Conservation (phyloP, 1,140 invertebrate species). For the Semibalanus balanoides region DNA sequence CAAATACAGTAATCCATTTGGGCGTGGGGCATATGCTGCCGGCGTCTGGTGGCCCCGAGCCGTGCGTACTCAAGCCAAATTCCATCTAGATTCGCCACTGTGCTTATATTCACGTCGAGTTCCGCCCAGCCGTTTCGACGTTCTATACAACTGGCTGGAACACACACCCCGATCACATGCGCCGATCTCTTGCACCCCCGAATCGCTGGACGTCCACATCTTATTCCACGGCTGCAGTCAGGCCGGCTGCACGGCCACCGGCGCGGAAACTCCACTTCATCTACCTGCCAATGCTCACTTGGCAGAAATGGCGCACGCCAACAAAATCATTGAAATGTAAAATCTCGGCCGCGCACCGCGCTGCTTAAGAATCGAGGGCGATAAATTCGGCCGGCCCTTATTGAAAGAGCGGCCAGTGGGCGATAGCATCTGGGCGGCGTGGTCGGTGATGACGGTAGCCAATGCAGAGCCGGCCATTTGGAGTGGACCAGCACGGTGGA, state of each 20-base stretch:
- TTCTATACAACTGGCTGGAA: too few relatives aligned
- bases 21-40: not conserved
- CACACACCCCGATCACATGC: too few relatives aligned
- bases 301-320: not conserved
- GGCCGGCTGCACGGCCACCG: too few relatives aligned
- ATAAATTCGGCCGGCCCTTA: not conserved
- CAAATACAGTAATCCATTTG: not conserved
- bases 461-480: too few relatives aligned
- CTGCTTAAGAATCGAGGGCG: not conserved
- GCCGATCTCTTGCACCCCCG: too few relatives aligned
- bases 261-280: not conserved
- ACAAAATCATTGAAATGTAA: conserved; percentile 3
- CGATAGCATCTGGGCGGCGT: not conserved
- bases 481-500: too few relatives aligned
- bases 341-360: conserved; percentile 1
- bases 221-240: too few relatives aligned
- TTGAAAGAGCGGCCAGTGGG: not conserved
- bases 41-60: not conserved
- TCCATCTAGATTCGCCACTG: not conserved
- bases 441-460: too few relatives aligned
- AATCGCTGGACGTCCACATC: too few relatives aligned
- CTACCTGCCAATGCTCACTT: not conserved
- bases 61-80: not conserved
- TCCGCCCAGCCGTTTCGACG: not conserved
- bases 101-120: not conserved